Evolutionary conservation across 2,888 invertebrate genomes (phyloP).

Genomic region (Boloria euphrosyne): DNA sequence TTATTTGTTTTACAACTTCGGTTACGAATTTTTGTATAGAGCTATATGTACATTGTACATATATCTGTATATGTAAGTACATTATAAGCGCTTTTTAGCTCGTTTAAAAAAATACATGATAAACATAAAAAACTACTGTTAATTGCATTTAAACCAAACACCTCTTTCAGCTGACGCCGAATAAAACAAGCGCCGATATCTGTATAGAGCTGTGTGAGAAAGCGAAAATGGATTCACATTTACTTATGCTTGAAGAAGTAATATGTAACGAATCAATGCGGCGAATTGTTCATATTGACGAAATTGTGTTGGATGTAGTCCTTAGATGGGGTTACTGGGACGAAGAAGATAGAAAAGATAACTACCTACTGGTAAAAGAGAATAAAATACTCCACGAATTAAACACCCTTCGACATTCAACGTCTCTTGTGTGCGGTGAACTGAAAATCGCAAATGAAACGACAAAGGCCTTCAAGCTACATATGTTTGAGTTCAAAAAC

Average conservation of each 20-base stretch:
- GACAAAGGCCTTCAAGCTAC: slow-evolving; percentile 87
- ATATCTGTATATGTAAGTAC: too few species aligned
- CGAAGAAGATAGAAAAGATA: slow-evolving; percentile 91
- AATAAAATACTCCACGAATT: slow-evolving; percentile 75
- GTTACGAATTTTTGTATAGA: too few species aligned
- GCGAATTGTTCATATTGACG: slow-evolving; percentile 89
- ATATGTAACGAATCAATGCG: slow-evolving; percentile 88
- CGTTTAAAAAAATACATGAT: too few species aligned
- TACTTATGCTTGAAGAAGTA: slow-evolving; percentile 90
- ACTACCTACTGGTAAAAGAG: slow-evolving; percentile 87
- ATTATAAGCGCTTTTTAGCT: too few species aligned
- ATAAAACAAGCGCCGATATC: slow-evolving; percentile 88
- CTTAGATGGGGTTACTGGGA: slow-evolving; percentile 95
- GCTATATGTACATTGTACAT: too few species aligned
- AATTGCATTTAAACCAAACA: not conserved
- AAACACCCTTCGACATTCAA: slow-evolving; percentile 80
- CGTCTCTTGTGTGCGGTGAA: slow-evolving; percentile 87
- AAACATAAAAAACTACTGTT: not conserved
- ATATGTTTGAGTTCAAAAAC: slow-evolving; percentile 91
- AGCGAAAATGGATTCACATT: slow-evolving; percentile 84
- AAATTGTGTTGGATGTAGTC: slow-evolving; percentile 86
- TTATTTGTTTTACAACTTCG: too few species aligned
- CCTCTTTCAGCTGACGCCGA: slow-evolving; percentile 86
- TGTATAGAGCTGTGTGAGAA: slow-evolving; percentile 87
- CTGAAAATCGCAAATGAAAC: slow-evolving; percentile 89